Percentiles rank a stretch among this genome's conserved stretches.
These are phyloP conservation scores for Dasyornis broadbenti DNA, from an alignment of 2,113 vertebrate species.

Conservation along the genomic window DNA sequence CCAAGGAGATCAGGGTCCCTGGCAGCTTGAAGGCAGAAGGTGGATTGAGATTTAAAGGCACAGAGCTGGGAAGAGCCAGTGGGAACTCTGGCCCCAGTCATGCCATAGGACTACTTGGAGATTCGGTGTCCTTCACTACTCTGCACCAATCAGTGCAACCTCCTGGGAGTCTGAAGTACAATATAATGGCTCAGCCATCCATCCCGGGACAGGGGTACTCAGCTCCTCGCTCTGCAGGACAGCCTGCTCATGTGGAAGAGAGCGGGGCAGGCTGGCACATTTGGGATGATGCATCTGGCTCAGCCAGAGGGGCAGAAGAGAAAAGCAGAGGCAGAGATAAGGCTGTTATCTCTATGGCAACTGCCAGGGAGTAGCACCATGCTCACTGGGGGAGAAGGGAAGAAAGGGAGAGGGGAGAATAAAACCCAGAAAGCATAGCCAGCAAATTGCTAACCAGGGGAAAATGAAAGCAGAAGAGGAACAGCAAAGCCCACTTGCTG, in stretches of 20 bases:
- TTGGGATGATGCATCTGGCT: background rate
- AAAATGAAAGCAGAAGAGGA: background rate
- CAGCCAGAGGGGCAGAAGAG: background rate
- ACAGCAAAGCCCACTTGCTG: background rate
- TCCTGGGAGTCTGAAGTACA: background rate
- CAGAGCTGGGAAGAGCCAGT: background rate
- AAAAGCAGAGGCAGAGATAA: background rate
- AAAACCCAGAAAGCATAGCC: background rate
- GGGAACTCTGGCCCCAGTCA: background rate
- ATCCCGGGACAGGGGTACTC: background rate
- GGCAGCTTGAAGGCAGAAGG: background rate
- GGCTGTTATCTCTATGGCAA: background rate
- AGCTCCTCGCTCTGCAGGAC: background rate
- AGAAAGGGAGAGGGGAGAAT: background rate
- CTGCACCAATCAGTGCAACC: background rate
- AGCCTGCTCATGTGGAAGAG: background rate
- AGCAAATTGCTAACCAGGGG: background rate
- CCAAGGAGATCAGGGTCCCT: background rate
- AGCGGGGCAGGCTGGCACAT: background rate
- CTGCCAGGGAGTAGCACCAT: background rate
- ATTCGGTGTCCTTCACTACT: background rate
- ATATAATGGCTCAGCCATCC: rapidly evolving
- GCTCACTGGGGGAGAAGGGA: background rate
- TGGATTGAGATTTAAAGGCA: background rate
- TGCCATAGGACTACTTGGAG: background rate